Percentiles rank a stretch among this genome's conserved stretches.
These are phyloP conservation scores for Ciconia nigra DNA, from an alignment of 2,797 vertebrate genomes.

Conservation along the genomic window DNA sequence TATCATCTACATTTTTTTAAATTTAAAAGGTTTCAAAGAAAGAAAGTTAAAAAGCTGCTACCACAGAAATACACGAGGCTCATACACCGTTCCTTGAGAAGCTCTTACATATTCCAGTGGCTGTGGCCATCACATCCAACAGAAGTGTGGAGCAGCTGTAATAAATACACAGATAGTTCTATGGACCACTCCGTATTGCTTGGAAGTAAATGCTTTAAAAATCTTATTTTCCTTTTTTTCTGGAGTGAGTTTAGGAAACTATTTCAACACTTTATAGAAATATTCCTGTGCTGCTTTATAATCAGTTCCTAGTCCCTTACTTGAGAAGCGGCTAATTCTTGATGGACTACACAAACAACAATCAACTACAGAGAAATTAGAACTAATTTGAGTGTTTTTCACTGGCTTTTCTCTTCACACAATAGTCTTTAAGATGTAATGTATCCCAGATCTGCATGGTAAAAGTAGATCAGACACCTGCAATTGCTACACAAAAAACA, in stretches of 20 bases:
- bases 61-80: not conserved
- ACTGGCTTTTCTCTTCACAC: not conserved
- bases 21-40: not conserved
- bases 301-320: not conserved
- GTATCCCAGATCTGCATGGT: not conserved
- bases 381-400: not conserved
- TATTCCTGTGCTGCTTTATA: not conserved
- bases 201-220: not conserved
- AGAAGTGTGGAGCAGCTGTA: not conserved
- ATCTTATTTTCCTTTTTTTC: not conserved
- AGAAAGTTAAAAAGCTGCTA: not conserved
- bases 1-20: not conserved
- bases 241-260: not conserved
- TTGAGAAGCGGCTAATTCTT: not conserved
- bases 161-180: not conserved
- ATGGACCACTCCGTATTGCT: not conserved
- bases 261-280: not conserved
- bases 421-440: not conserved
- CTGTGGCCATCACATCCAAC: not conserved
- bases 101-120: not conserved
- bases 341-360: not conserved
- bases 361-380: not conserved
- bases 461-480: not conserved
- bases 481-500: not conserved
- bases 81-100: not conserved